Base-by-base conservation (phyloP, 2,888 invertebrate species). In the Augochlorella aurata region DNA sequence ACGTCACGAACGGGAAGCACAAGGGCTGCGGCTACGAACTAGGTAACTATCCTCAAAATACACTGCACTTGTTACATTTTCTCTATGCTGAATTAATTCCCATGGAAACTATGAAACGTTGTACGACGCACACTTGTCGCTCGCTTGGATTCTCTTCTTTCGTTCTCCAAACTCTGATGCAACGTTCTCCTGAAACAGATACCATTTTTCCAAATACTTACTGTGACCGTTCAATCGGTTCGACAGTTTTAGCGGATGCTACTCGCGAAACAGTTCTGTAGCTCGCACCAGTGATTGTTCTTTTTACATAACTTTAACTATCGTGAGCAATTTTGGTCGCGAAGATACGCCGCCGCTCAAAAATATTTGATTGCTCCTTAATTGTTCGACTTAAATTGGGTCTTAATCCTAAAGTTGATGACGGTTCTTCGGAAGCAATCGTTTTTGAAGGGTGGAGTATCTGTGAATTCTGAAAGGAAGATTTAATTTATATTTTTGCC, bases 1-100 rank as follows among this genome's bases (percentile, higher is more conserved):
- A 97, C 93, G 95, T 97, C 89, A 94, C 95, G 89, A 95, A 95
- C 90, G 97, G 97, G 91, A 96, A 96, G 94, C 96, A 95, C 86
- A 94, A 94, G 83, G 95, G 94, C 86, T 96, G 95, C 92, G 94
- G 93, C 85, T 92, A 91, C 87, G 93, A 92, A 71, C 91, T 91
- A 90, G 93, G 93, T 93, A 76, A 67, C 66, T 78, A 21, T 58
- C 50, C 44, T 66, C 47, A 52, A 68, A n/a, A n/a, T 29, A 38
- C 67, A 79, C 58, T 74, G 16, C 29, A 45, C 29, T 63, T 65
- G 58, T 54, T 58, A 47, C 8, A 61, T 61, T 73, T 45, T 8
- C 45, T 58, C 49, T 63, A 38, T 61, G 52, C 72, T 21, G 44
- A 49, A 72, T 38, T 54, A 75, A 75, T 69, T 50, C 47, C 75